A percentile compares a stretch with the other conserved stretches of the same genome.
phyloP scores from a whole-genome alignment of 2,888 invertebrate genomes.

The Agriopis marginaria region DNA sequence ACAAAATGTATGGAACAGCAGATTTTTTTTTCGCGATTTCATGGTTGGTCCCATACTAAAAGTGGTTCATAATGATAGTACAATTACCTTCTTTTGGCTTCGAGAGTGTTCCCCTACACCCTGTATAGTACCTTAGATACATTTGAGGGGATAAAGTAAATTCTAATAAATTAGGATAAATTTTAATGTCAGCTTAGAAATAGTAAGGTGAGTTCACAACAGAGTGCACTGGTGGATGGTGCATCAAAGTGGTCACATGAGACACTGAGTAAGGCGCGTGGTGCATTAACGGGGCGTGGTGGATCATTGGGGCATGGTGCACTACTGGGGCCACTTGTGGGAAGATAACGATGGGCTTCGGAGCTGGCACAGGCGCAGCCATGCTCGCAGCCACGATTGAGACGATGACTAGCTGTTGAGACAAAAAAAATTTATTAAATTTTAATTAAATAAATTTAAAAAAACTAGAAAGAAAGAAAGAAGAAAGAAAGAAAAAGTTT shows the following conservation, averaged over 20 bases:
- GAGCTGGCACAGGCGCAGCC: slow-evolving; percentile 66
- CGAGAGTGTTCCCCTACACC: too few species aligned
- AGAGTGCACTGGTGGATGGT: slow-evolving; percentile 38
- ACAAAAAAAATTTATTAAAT: not conserved
- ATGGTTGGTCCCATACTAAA: too few species aligned
- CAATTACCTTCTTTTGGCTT: too few species aligned
- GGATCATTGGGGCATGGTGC: slow-evolving; percentile 45
- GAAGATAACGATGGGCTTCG: slow-evolving; percentile 63
- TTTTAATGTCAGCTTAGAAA: slow-evolving; percentile 6
- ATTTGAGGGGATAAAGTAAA: not conserved
- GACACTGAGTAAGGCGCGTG: slow-evolving; percentile 51
- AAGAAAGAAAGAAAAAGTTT: too few species aligned
- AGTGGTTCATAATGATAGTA: too few species aligned
- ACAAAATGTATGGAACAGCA: too few species aligned
- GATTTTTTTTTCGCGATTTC: too few species aligned
- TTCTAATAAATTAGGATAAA: not conserved
- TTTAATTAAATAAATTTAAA: too few species aligned
- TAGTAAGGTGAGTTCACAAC: slow-evolving; percentile 24
- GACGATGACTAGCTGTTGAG: slow-evolving; percentile 56
- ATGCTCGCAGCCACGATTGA: slow-evolving; percentile 52
- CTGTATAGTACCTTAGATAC: not conserved
- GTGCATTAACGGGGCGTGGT: slow-evolving; percentile 58
- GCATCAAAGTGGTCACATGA: slow-evolving; percentile 28
- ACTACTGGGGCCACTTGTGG: slow-evolving; percentile 44
- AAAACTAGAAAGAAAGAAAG: too few species aligned